Conservation (phyloP, 2,797 vertebrate species). For the Enteromius radiatus region DNA sequence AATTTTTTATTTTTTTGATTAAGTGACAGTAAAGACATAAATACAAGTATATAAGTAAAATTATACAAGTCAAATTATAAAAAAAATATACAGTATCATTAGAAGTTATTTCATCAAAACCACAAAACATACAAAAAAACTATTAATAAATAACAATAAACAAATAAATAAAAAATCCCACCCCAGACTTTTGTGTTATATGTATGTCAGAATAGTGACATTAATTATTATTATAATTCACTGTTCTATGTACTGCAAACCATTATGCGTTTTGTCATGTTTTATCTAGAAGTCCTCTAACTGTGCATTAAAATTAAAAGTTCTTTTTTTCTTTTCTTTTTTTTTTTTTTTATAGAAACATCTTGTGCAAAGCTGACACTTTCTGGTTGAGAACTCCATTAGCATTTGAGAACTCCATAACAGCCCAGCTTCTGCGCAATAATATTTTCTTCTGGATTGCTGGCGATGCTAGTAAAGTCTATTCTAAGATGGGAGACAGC, state of each 20-base stretch:
- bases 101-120: not conserved
- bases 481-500: conserved; percentile 67
- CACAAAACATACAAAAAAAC: not conserved
- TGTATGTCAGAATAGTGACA: not conserved
- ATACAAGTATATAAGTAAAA: not conserved
- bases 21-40: not conserved
- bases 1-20: too few species aligned
- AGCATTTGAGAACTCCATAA: conserved; percentile 26
- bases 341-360: too few species aligned
- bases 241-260: not conserved
- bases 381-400: conserved; percentile 20
- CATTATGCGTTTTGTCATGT: not conserved
- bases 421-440: not conserved
- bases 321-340: too few species aligned
- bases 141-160: not conserved
- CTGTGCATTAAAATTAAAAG: not conserved
- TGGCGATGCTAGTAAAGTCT: conserved; percentile 60
- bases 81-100: not conserved
- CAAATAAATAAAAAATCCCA: not conserved
- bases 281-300: not conserved
- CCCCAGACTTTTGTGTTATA: not conserved
- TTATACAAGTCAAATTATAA: too few species aligned
- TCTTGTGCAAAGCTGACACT: not conserved
- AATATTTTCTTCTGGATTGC: conserved; percentile 29
- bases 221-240: not conserved